Conservation (phyloP, 2,113 vertebrate genomes). For the Perca fluviatilis region DNA sequence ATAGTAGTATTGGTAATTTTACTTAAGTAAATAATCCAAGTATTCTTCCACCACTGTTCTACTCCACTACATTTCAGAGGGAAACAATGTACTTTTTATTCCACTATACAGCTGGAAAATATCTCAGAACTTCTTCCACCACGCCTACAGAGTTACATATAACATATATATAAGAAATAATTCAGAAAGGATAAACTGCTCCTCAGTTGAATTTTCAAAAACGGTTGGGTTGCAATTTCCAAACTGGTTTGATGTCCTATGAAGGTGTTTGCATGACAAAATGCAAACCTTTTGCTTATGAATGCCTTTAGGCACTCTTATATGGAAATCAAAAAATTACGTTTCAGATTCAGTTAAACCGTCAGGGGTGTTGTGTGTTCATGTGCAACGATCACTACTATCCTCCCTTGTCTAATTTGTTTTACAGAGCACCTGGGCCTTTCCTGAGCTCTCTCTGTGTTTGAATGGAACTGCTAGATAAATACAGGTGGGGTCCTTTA, state of each 20-base stretch:
- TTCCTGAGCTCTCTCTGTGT: constrained; percentile 43
- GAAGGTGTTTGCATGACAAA: constrained; percentile 62
- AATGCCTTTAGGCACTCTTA: constrained; percentile 43
- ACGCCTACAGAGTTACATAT: not conserved
- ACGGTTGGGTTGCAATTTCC: not conserved
- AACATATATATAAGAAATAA: not conserved
- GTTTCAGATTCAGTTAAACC: constrained; percentile 73
- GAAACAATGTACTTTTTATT: not conserved
- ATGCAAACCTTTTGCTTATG: constrained; percentile 56
- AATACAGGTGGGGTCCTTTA: constrained; percentile 82
- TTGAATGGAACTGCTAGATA: constrained; percentile 72
- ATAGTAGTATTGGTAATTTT: not conserved
- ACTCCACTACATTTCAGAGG: not conserved
- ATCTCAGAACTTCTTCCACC: not conserved
- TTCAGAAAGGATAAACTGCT: not conserved
- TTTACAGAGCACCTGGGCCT: constrained; percentile 75
- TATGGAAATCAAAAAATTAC: constrained; percentile 73
- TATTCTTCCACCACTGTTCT: not conserved
- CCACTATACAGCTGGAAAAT: not conserved
- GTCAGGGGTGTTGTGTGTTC: constrained; percentile 42
- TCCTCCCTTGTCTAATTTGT: constrained; percentile 80
- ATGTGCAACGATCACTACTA: constrained; percentile 44
- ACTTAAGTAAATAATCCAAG: not conserved
- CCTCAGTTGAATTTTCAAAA: constrained; percentile 5
- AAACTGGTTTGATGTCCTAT: constrained; percentile 24